Evolutionary conservation across 1,140 invertebrate genomes (phyloP).

Genomic region (Cotesia typhae): DNA sequence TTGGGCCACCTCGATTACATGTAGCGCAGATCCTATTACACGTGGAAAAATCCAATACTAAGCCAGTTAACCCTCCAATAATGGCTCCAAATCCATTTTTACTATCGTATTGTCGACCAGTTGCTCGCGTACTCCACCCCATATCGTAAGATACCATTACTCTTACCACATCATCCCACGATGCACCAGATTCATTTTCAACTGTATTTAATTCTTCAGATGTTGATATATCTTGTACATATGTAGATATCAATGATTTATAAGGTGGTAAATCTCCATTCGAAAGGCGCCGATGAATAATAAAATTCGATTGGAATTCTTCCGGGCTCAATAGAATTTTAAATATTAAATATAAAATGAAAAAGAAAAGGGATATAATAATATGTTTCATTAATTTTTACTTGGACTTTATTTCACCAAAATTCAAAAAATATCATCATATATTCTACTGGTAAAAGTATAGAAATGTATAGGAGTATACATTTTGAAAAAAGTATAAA

Average conservation of each 20-base stretch:
- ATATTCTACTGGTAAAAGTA: background rate
- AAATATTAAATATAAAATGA: too few relatives aligned
- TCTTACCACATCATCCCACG: background rate
- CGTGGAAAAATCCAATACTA: constrained; percentile 16
- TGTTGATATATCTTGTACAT: background rate
- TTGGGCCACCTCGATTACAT: constrained; percentile 2
- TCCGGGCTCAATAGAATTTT: too few relatives aligned
- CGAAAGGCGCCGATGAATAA: too few relatives aligned
- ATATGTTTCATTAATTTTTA: background rate
- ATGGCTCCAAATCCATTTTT: constrained; percentile 24
- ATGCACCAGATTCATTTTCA: background rate
- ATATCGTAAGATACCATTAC: constrained; percentile 23
- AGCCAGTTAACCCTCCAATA: background rate
- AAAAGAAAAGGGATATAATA: too few relatives aligned
- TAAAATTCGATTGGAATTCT: too few relatives aligned
- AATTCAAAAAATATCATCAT: background rate
- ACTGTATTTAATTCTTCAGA: background rate
- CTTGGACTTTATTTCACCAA: background rate
- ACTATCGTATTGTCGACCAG: constrained; percentile 15
- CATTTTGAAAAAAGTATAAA: background rate
- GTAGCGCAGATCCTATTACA: constrained; percentile 13
- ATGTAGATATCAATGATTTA: background rate
- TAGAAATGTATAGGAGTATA: background rate
- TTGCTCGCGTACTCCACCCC: constrained; percentile 19
- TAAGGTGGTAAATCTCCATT: too few relatives aligned